Base-by-base conservation (phyloP, 1,140 invertebrate genomes). In the Atopsyche davidsoni region DNA sequence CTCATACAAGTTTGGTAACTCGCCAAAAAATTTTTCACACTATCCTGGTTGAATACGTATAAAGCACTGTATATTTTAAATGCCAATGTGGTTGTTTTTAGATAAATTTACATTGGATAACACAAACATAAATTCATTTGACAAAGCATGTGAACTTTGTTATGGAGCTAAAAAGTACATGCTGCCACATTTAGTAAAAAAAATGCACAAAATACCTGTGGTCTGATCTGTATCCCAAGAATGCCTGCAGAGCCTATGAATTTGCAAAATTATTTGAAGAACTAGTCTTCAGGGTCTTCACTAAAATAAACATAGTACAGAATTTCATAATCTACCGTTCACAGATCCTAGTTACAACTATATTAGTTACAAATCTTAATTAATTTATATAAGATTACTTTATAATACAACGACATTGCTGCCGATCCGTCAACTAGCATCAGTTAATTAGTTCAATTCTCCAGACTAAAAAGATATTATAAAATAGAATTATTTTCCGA, bases 161-260 rank as follows among this genome's bases (percentile, higher is more conserved):
- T 89, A 90, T 66, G 87, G 85, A 45, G 87, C 87, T 10, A 91
- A 91, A 60, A 92, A 92, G 59, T 92, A 91, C 59, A 87, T 91
- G 83, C 62, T 92, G 14, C 87, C 87, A 1, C 78, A 82, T 65
- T 70, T 92, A 3, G 84, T 89, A 0, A 81, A 87, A n/a, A 49
- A 78, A 86, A 59, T 92, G 89, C 61, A 89, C 85, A 0, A 78
- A 81, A 47, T 89, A 82, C 64, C 69, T 91, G 21, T 88, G 85
- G 83, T 82, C 80, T 1, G 85, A 90, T 64, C 67, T 91, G 1
- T 79, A 82, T 53, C 79, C 85, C 0, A 82, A 81, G 53, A 90
- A 89, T 69, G 87, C 84, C 4, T 90, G 87, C 59, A 71, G 86
- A 51, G 85, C 87, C 4, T 90, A 88, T 64, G 88, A 90, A 62